phyloP scores from a whole-genome alignment of 2,113 vertebrate genomes.

The Dermatemys mawii region DNA sequence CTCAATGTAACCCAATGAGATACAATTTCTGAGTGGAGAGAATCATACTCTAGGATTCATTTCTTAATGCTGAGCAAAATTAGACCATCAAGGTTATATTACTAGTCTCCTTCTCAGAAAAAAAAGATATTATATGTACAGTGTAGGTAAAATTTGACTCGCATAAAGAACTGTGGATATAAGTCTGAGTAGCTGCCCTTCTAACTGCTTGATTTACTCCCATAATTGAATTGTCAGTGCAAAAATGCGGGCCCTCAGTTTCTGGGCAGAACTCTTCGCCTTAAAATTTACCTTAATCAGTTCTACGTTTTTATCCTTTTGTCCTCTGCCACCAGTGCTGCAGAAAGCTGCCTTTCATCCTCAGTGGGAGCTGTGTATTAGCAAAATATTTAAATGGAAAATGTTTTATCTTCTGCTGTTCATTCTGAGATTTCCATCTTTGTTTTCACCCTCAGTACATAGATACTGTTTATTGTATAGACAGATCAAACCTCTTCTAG shows the following conservation, averaged over 20 bases:
- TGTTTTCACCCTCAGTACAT: neutral
- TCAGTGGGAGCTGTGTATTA: neutral
- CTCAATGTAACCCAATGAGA: neutral
- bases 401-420: neutral
- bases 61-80: neutral
- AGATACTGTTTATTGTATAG: neutral
- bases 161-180: neutral
- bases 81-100: neutral
- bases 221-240: rapidly evolving
- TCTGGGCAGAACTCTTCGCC: neutral
- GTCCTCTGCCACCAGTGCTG: neutral
- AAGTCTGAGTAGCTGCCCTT: neutral
- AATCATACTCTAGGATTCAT: neutral
- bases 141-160: neutral
- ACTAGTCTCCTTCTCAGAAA: neutral
- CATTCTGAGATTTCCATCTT: neutral
- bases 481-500: neutral
- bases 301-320: neutral
- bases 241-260: neutral
- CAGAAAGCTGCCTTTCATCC: neutral
- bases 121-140: rapidly evolving
- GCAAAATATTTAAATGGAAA: neutral
- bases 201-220: neutral
- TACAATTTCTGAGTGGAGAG: neutral
- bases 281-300: neutral